Evolutionary conservation across 2,888 invertebrate genomes (phyloP).

Genomic region (Folsomia candida): DNA sequence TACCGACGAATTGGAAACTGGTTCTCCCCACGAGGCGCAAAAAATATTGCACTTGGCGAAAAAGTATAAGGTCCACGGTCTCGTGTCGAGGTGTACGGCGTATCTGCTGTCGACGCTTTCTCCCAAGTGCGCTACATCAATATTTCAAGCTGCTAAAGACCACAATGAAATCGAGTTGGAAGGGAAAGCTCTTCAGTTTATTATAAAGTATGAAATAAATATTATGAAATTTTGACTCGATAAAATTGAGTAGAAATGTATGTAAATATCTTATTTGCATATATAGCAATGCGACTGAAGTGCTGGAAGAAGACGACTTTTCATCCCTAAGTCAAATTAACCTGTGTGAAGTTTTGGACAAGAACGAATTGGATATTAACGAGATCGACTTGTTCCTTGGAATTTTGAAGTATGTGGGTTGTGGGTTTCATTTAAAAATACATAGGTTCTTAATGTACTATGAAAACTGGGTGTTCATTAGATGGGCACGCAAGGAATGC

Average conservation of each 20-base stretch:
- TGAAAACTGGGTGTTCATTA: slow-evolving; percentile 11
- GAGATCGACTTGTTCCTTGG: slow-evolving; percentile 34
- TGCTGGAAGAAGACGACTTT: not conserved
- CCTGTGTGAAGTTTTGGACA: slow-evolving; percentile 25
- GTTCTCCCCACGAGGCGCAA: too few relatives aligned
- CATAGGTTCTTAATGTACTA: not conserved
- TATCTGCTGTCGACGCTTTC: slow-evolving; percentile 19
- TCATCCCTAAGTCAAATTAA: slow-evolving; percentile 2
- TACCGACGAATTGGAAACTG: too few relatives aligned
- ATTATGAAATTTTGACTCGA: not conserved
- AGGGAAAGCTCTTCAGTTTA: slow-evolving; percentile 30
- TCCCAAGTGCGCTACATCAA: slow-evolving; percentile 27
- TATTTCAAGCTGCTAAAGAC: slow-evolving; percentile 32
- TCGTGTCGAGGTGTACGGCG: slow-evolving; percentile 23
- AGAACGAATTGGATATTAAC: slow-evolving; percentile 33
- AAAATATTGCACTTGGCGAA: too few relatives aligned
- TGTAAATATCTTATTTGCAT: too few relatives aligned
- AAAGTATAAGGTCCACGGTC: slow-evolving; percentile 30
- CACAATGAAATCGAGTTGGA: slow-evolving; percentile 37
- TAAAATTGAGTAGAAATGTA: too few relatives aligned
- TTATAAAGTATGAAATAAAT: slow-evolving; percentile 28
- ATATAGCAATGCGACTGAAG: not conserved
- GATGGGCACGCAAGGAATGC: slow-evolving; percentile 35
- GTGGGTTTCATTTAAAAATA: too few relatives aligned
- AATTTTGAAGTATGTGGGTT: slow-evolving; percentile 25